phyloP scores from a whole-genome alignment of 2,888 invertebrate species.

The Linnaemya tessellans region DNA sequence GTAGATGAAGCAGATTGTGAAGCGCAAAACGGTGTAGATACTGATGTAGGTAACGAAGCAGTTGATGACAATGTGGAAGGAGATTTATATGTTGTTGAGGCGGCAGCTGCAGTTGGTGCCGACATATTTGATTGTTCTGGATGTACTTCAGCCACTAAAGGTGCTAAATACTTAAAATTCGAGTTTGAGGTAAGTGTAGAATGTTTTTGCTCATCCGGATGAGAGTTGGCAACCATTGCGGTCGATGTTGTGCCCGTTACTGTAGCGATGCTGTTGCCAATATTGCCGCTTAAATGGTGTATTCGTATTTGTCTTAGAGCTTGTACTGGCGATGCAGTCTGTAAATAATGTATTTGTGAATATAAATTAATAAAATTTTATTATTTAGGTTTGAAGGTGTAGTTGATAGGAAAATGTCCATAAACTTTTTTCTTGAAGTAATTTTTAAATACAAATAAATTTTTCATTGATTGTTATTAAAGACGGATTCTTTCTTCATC shows the following conservation, averaged over 20 bases:
- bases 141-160: constrained; percentile 82
- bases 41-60: constrained; percentile 80
- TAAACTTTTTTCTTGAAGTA: too few relatives aligned
- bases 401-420: too few relatives aligned
- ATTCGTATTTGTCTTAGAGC: constrained; percentile 73
- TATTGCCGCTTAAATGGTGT: constrained; percentile 65
- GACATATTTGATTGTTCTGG: constrained; percentile 80
- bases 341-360: constrained; percentile 16
- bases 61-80: constrained; percentile 80
- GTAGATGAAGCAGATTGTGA: constrained; percentile 81
- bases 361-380: too few relatives aligned
- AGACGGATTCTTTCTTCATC: too few relatives aligned
- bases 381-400: too few relatives aligned
- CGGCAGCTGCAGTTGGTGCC: constrained; percentile 71
- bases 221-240: constrained; percentile 47
- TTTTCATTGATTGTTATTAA: too few relatives aligned
- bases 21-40: constrained; percentile 81
- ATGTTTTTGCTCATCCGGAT: constrained; percentile 70
- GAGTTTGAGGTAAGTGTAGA: constrained; percentile 76
- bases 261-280: constrained; percentile 46
- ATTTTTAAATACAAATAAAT: too few relatives aligned
- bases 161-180: constrained; percentile 81
- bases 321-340: constrained; percentile 73
- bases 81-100: constrained; percentile 78
- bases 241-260: constrained; percentile 53